Conservation (phyloP, 2,797 vertebrate species). For the Sciaenops ocellatus region DNA sequence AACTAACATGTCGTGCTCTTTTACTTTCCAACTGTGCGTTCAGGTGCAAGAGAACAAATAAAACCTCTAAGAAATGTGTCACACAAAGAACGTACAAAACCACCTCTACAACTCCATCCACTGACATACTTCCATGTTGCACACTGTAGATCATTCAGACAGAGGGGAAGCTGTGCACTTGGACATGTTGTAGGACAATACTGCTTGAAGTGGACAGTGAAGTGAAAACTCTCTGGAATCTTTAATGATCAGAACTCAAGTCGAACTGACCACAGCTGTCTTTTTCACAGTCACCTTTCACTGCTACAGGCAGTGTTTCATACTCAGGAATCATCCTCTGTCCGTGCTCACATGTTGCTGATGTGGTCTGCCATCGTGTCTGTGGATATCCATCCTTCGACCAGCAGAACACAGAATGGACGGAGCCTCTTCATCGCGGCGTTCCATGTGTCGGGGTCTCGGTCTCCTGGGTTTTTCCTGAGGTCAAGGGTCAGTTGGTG, state of each 20-base stretch:
- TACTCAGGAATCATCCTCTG: no score
- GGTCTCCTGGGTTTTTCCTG: constrained; percentile 90
- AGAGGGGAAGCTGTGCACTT: not conserved
- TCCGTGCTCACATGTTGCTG: constrained; percentile 69
- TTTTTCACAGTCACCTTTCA: not conserved
- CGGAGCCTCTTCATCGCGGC: constrained; percentile 84
- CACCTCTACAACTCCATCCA: not conserved
- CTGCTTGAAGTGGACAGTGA: not conserved
- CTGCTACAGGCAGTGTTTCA: not conserved
- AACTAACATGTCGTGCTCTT: not conserved
- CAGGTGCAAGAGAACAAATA: not conserved
- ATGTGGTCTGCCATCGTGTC: constrained; percentile 90
- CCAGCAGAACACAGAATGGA: constrained; percentile 84
- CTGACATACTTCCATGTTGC: not conserved
- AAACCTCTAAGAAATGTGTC: not conserved
- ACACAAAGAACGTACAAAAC: not conserved
- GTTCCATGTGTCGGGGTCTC: constrained; percentile 86
- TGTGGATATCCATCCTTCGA: constrained; percentile 86
- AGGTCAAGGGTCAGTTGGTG: constrained; percentile 87
- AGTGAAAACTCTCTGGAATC: not conserved
- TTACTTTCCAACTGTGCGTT: constrained; percentile 14
- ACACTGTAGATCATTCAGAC: not conserved
- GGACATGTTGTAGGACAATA: no score
- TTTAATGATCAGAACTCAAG: not conserved
- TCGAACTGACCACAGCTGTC: not conserved